Evolutionary conservation across 2,113 vertebrate genomes (phyloP).

Genomic region (Dascyllus trimaculatus): DNA sequence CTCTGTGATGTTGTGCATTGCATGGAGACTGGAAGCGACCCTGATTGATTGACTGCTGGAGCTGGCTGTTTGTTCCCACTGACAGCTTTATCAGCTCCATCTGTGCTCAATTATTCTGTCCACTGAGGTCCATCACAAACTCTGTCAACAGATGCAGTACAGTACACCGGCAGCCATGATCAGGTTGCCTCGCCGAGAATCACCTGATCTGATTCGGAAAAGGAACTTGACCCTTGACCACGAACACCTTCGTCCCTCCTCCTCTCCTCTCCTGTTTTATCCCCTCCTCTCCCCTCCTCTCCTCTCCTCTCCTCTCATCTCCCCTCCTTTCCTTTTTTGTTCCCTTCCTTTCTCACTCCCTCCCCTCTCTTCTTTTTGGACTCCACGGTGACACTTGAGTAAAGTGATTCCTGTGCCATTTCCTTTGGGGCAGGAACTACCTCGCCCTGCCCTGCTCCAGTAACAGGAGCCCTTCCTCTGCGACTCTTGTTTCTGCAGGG

Average conservation of each 20-base stretch:
- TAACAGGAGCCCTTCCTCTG: constrained; percentile 72
- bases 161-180: constrained; percentile 56
- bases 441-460: constrained; percentile 31
- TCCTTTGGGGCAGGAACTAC: constrained; percentile 58
- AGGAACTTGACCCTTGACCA: constrained; percentile 77
- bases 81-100: constrained; percentile 65
- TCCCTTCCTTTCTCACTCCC: neutral
- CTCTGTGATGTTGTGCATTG: neutral
- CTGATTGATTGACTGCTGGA: constrained; percentile 56
- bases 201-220: constrained; percentile 78
- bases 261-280: neutral
- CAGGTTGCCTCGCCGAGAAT: constrained; percentile 69
- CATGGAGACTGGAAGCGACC: constrained; percentile 28
- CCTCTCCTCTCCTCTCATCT: neutral
- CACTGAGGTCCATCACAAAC: constrained; percentile 47
- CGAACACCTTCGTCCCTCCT: constrained; percentile 29
- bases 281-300: neutral
- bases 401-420: constrained; percentile 51
- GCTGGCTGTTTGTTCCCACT: constrained; percentile 52
- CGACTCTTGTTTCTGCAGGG: constrained; percentile 81
- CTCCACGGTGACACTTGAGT: constrained; percentile 33
- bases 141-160: constrained; percentile 52
- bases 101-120: constrained; percentile 56
- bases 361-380: constrained; percentile 1
- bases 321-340: neutral